A percentile compares a stretch with the other conserved stretches of the same genome.
These are phyloP conservation scores for Athrips mouffetella DNA, from an alignment of 2,888 invertebrate species.

Conservation along the genomic window DNA sequence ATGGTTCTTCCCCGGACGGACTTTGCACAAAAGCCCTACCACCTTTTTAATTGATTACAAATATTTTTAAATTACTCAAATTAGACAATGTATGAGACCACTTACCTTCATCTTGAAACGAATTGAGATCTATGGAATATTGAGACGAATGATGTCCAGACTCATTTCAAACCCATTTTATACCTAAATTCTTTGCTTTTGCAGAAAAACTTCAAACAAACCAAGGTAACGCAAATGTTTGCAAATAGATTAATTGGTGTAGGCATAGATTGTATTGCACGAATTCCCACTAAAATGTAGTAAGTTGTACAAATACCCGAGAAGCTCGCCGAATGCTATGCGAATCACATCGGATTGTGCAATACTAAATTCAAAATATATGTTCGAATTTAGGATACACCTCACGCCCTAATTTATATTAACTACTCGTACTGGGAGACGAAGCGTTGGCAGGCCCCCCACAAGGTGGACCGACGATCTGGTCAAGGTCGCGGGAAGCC, in stretches of 20 bases:
- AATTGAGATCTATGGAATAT: conserved; percentile 50
- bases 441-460: too few species aligned
- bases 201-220: conserved; percentile 43
- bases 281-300: background rate
- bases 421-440: too few species aligned
- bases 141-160: conserved; percentile 43
- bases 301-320: background rate
- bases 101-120: conserved; percentile 60
- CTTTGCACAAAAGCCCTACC: too few species aligned
- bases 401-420: too few species aligned
- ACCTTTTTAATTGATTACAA: too few species aligned
- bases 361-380: conserved; percentile 30
- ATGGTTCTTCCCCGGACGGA: too few species aligned
- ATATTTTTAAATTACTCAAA: too few species aligned
- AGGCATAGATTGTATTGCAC: background rate
- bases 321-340: background rate
- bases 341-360: conserved; percentile 26
- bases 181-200: conserved; percentile 34
- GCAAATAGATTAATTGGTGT: conserved; percentile 11
- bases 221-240: conserved; percentile 36
- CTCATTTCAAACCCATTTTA: conserved; percentile 40
- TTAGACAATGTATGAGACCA: too few species aligned
- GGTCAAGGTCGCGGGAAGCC: too few species aligned
- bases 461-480: too few species aligned
- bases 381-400: conserved; percentile 2